A percentile compares a stretch with the other conserved stretches of the same genome.
Conservation (phyloP, 2,888 invertebrate species). For the Autographa pulchrina region DNA sequence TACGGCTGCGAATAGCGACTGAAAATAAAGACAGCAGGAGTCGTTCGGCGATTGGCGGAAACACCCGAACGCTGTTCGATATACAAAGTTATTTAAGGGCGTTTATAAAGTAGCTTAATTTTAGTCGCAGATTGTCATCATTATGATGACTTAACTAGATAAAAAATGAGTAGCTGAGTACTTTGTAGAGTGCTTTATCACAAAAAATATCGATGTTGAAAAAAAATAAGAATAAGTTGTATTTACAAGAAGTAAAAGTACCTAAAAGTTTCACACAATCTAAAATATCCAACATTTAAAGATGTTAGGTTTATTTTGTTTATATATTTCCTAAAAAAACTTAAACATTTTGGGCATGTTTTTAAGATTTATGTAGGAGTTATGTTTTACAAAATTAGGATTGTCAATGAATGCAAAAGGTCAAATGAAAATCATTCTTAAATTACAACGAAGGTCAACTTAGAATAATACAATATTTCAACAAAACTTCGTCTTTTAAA, state of each 20-base stretch:
- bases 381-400: too few species aligned
- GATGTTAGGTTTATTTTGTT: too few species aligned
- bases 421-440: neutral
- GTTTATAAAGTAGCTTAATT: slow-evolving; percentile 64
- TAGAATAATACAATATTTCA: neutral
- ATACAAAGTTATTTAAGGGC: slow-evolving; percentile 75
- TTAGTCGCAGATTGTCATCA: slow-evolving; percentile 58
- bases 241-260: neutral
- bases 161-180: slow-evolving; percentile 48
- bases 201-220: neutral
- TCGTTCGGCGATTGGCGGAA: slow-evolving; percentile 75
- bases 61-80: slow-evolving; percentile 68
- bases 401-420: neutral
- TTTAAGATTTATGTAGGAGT: neutral
- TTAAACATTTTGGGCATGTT: too few species aligned
- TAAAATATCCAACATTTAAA: too few species aligned
- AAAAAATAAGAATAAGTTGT: neutral
- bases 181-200: slow-evolving; percentile 10
- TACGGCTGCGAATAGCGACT: slow-evolving; percentile 67
- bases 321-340: too few species aligned
- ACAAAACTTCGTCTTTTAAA: neutral
- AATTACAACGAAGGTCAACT: neutral
- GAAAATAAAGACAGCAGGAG: slow-evolving; percentile 74
- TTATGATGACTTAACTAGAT: slow-evolving; percentile 54
- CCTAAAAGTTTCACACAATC: too few species aligned